These are phyloP conservation scores for Chionis minor DNA, from an alignment of 2,113 vertebrate species.

Conservation along the genomic window DNA sequence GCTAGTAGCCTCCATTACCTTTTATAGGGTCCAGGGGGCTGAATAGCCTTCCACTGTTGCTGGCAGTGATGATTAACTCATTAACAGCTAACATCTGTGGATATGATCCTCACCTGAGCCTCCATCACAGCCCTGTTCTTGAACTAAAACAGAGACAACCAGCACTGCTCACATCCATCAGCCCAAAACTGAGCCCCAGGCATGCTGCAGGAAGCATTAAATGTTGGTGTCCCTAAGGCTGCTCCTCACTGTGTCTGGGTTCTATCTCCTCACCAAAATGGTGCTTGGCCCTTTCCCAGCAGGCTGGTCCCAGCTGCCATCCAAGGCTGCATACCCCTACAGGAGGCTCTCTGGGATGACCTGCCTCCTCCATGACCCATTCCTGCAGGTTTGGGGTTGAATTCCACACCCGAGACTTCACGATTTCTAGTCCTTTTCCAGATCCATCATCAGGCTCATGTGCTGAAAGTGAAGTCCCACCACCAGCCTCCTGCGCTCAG, in stretches of 20 bases:
- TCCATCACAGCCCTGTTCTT: neutral
- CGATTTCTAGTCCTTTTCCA: neutral
- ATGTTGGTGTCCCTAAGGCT: neutral
- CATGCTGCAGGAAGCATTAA: accelerated
- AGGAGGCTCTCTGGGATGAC: neutral
- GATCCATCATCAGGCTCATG: neutral
- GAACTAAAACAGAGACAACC: neutral
- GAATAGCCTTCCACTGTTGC: neutral
- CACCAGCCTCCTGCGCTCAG: no score
- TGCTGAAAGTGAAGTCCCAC: neutral
- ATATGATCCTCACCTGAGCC: neutral
- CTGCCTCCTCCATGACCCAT: neutral
- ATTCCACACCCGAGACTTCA: neutral
- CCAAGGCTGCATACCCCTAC: neutral
- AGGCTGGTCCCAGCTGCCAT: neutral
- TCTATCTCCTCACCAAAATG: neutral
- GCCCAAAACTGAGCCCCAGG: neutral
- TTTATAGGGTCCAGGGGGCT: neutral
- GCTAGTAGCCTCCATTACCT: accelerated
- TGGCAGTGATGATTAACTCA: neutral
- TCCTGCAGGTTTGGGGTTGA: neutral
- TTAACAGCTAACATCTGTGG: neutral
- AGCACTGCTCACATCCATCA: neutral
- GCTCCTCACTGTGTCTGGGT: neutral
- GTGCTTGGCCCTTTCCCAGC: neutral